Evolutionary conservation across 1,140 invertebrate genomes (phyloP).

Genomic region (Teleopsis dalmanni): DNA sequence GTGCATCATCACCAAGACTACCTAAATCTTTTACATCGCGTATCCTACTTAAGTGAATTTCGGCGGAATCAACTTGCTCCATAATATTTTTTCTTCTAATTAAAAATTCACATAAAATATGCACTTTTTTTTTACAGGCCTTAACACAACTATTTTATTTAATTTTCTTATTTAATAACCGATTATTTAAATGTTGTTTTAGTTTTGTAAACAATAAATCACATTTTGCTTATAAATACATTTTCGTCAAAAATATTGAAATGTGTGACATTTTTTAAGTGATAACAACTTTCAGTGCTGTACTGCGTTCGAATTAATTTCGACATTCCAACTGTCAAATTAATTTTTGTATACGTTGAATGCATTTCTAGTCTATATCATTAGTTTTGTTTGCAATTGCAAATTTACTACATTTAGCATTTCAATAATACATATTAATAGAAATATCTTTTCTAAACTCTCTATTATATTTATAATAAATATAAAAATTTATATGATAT

Average conservation of each 20-base stretch:
- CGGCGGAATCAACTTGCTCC: constrained; percentile 42
- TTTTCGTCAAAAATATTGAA: constrained; percentile 12
- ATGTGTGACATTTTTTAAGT: too few relatives aligned
- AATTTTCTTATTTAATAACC: constrained; percentile 4
- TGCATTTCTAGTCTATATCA: too few relatives aligned
- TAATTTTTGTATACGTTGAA: too few relatives aligned
- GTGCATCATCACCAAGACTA: constrained; percentile 33
- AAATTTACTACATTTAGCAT: too few relatives aligned
- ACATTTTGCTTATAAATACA: constrained; percentile 15
- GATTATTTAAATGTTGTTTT: constrained; percentile 5
- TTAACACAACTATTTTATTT: constrained; percentile 1
- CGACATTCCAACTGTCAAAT: too few relatives aligned
- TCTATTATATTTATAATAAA: too few relatives aligned
- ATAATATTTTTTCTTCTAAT: constrained; percentile 24
- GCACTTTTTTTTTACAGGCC: constrained; percentile 2
- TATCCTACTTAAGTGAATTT: constrained; percentile 42
- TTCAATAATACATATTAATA: too few relatives aligned
- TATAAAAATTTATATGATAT: too few relatives aligned
- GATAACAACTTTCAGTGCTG: too few relatives aligned
- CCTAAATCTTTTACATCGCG: constrained; percentile 35
- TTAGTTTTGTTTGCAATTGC: too few relatives aligned
- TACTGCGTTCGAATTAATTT: too few relatives aligned
- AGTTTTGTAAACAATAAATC: constrained; percentile 14
- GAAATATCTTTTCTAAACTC: too few relatives aligned
- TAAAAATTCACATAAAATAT: constrained; percentile 9